These are phyloP conservation scores for Dendronephthya gigantea DNA, from an alignment of 64 coral and sea anemone species.

Conservation along the genomic window DNA sequence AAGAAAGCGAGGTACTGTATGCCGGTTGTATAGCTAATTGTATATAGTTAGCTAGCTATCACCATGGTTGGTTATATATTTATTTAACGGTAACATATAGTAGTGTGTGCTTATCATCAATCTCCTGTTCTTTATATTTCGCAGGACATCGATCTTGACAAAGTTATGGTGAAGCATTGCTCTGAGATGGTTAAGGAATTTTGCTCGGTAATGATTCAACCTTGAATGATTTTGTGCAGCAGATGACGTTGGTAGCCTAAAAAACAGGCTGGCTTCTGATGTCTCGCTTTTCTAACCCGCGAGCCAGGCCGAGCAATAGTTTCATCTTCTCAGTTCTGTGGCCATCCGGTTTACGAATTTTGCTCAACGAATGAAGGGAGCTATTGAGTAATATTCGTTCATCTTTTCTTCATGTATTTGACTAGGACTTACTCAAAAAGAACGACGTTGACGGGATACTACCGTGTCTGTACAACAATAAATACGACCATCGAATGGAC, in stretches of 20 bases:
- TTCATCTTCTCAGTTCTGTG: no score
- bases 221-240: no score
- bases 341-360: no score
- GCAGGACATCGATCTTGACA: conserved; percentile 83
- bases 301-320: no score
- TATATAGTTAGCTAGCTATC: no score
- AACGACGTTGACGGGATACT: conserved; percentile 70
- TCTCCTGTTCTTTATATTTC: background rate
- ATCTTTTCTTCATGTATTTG: background rate
- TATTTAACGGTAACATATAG: background rate
- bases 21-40: background rate
- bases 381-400: no score
- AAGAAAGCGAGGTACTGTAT: conserved; percentile 65
- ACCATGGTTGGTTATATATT: no score
- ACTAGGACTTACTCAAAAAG: conserved; percentile 50
- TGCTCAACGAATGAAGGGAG: no score
- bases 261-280: no score
- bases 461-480: conserved; percentile 75
- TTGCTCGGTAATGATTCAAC: conserved; percentile 66
- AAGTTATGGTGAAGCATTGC: conserved; percentile 55
- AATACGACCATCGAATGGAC: conserved; percentile 74
- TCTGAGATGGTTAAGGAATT: conserved; percentile 74
- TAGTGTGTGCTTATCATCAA: background rate
- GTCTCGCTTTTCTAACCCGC: no score
- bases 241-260: no score